Conservation (phyloP, 2,888 invertebrate species). For the Alitta virens region DNA sequence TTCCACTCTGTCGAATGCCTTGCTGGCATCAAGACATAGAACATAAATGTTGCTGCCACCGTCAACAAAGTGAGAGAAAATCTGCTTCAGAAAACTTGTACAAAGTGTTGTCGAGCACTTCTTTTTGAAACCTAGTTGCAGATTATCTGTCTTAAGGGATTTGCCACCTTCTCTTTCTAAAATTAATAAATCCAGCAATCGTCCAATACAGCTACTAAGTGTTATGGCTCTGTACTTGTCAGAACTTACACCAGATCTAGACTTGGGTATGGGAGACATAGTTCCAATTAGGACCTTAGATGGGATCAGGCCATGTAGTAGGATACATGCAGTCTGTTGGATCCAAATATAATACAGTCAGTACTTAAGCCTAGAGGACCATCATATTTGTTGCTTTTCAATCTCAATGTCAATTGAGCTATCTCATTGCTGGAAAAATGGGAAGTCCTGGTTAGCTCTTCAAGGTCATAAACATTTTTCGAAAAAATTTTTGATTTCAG, state of each 20-base stretch:
- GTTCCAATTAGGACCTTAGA: neutral
- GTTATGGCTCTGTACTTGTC: neutral
- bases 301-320: neutral
- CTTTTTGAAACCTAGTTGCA: neutral
- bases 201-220: neutral
- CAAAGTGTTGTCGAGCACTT: no score
- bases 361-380: neutral
- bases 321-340: neutral
- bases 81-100: neutral
- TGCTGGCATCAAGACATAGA: neutral
- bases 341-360: neutral
- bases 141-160: neutral
- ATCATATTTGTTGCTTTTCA: neutral
- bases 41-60: neutral
- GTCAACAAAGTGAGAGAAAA: neutral
- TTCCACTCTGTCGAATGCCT: neutral
- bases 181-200: neutral
- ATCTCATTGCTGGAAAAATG: neutral
- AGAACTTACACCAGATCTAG: neutral
- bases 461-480: neutral
- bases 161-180: neutral
- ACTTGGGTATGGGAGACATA: neutral
- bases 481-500: neutral
- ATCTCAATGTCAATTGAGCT: neutral
- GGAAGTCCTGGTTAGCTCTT: neutral